These are phyloP conservation scores for Centropyge bicolor DNA, from an alignment of 2,797 vertebrate genomes.

Conservation along the genomic window DNA sequence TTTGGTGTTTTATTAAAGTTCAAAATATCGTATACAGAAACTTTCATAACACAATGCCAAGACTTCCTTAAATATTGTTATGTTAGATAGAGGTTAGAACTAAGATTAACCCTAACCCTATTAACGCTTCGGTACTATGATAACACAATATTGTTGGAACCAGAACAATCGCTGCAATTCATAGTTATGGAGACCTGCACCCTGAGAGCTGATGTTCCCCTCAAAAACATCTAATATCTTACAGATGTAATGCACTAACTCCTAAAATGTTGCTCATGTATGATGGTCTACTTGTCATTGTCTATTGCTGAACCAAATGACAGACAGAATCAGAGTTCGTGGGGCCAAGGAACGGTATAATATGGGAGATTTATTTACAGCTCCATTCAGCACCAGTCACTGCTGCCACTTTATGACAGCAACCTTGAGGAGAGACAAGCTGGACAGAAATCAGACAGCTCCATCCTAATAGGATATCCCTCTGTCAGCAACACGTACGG, in stretches of 20 bases:
- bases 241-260: neutral
- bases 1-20: too few species aligned
- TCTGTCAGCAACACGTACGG: conserved; percentile 32
- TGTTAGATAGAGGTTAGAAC: too few species aligned
- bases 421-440: conserved; percentile 62
- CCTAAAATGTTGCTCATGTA: neutral
- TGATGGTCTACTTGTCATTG: neutral
- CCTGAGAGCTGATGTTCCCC: neutral
- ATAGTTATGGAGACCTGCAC: neutral
- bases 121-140: neutral
- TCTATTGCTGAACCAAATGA: conserved; percentile 32
- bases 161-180: neutral
- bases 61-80: neutral
- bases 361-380: conserved; percentile 66
- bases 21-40: too few species aligned
- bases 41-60: neutral
- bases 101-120: too few species aligned
- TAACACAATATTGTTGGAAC: neutral
- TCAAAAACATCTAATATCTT: neutral
- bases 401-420: conserved; percentile 63
- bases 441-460: conserved; percentile 61
- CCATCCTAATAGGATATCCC: conserved; percentile 51
- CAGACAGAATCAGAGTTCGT: conserved; percentile 16
- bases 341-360: conserved; percentile 22
- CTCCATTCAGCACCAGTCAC: conserved; percentile 44